Base-by-base conservation (phyloP, 1,140 invertebrate genomes). In the Drosophila prosaltans region DNA sequence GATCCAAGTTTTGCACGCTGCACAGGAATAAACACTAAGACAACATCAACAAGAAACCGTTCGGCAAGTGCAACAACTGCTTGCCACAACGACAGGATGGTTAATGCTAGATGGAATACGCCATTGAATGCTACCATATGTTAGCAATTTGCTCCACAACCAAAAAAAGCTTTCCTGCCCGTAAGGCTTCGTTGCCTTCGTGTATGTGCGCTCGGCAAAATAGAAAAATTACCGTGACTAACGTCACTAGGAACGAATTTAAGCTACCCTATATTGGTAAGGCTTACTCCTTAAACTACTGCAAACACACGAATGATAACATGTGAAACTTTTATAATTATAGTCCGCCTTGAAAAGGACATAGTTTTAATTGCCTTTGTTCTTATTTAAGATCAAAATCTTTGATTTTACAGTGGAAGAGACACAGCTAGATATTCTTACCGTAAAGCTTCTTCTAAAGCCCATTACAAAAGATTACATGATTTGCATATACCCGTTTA, bases 31-130 rank as follows among this genome's bases (percentile, higher is more conserved):
- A 54, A 51, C 39, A 32, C 10, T 51, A 8, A 10, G 43, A 16
- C 21, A 43, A 26, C 43, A 41, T 65, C 48, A 75, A 60, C 57
- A 59, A 16, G 16, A 16, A 59, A 59, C 57, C 57, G 57, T 59
- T 39, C 57, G 57, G 57, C 57, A 59, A 59, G 36, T 59, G 57
- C 16, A 48, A 40, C 68, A 79, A 88, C 83, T 76, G 84, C 67
- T 83, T 88, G 83, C 80, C 83, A 83, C 83, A 80, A 83, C 83
- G 77, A 67, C 80, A 86, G 83, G 84, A 86, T 80, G 74, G 75
- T 63, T 60, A 86, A 86, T 86, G 83, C 58, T 89, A 78, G 84
- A 72, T 70, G 82, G 55, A 32, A 64, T 77, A 63, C 83, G 76
- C 80, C 76, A 83, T 78, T 66, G 75, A 89, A 83, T 66, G 68